Conservation (phyloP, 35 echinoderm and acorn worm species). For the Heliocidaris tuberculata region DNA sequence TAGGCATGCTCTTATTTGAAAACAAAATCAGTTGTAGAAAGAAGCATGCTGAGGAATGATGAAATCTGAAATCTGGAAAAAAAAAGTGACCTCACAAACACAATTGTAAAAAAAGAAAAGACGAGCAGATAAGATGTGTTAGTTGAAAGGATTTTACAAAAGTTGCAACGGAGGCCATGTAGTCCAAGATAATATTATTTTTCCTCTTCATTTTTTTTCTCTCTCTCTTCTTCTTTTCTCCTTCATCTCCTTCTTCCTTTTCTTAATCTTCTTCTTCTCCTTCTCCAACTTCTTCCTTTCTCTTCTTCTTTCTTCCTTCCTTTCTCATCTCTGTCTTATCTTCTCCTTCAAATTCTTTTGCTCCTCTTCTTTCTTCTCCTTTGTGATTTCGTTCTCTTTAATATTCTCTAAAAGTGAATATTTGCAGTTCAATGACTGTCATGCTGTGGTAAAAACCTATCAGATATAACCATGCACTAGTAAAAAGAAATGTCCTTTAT, state of each 20-base stretch:
- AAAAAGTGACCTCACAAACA: background rate
- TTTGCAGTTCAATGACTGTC: background rate
- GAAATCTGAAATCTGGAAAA: background rate
- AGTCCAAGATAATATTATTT: background rate
- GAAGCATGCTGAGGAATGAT: background rate
- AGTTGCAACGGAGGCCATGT: background rate
- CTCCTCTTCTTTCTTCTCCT: too few relatives aligned
- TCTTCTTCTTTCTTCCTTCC: too few relatives aligned
- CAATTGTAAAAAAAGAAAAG: background rate
- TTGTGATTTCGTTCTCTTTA: background rate
- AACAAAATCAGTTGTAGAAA: background rate
- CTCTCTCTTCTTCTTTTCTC: too few relatives aligned
- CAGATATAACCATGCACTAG: background rate
- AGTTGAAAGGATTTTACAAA: background rate
- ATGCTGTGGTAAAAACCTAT: background rate
- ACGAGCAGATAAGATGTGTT: background rate
- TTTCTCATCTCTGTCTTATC: too few relatives aligned
- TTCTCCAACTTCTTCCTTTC: too few relatives aligned
- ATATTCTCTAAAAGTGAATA: too few relatives aligned
- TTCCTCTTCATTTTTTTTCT: too few relatives aligned
- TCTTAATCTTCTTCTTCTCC: too few relatives aligned
- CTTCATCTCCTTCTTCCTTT: too few relatives aligned
- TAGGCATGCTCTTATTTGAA: background rate
- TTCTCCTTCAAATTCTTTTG: too few relatives aligned
- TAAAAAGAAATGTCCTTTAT: background rate